phyloP scores from a whole-genome alignment of 1,140 invertebrate genomes.

The Hirudo medicinalis region DNA sequence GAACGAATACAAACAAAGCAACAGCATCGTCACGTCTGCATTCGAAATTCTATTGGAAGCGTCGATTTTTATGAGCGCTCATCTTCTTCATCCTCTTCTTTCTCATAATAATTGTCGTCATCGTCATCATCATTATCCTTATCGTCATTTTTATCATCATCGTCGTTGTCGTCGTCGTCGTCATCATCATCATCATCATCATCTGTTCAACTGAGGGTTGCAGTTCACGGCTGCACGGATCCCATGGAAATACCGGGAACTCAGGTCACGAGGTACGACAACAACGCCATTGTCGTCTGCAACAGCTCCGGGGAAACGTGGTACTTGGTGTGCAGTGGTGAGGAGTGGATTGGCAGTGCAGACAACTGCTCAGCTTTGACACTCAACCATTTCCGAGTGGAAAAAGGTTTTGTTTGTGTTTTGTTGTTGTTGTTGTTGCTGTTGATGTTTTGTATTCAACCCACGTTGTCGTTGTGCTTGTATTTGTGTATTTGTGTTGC shows the following conservation, averaged over 20 bases:
- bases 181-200: not conserved
- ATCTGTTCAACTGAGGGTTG: not conserved
- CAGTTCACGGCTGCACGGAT: not conserved
- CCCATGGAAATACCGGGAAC: not conserved
- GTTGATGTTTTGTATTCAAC: not conserved
- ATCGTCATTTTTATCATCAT: not conserved
- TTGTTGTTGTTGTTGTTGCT: not conserved
- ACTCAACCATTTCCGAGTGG: not conserved
- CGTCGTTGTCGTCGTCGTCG: not conserved
- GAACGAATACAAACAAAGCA: too few species aligned
- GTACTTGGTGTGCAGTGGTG: not conserved
- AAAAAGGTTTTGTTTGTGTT: slow-evolving; percentile 2
- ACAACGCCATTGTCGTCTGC: not conserved
- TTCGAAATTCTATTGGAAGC: too few species aligned
- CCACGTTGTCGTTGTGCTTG: not conserved
- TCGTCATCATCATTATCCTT: not conserved
- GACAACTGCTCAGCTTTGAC: not conserved
- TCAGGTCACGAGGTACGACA: not conserved
- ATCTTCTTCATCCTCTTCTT: too few species aligned
- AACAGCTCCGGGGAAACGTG: slow-evolving; percentile 8
- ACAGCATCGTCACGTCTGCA: too few species aligned
- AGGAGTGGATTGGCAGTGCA: not conserved
- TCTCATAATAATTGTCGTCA: too few species aligned
- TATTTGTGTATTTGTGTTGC: not conserved
- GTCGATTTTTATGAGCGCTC: too few species aligned